Evolutionary conservation across 2,797 vertebrate genomes (phyloP), one percentile per base, ranked within the genome.

Genomic region (Cephalopachus bancanus): DNA sequence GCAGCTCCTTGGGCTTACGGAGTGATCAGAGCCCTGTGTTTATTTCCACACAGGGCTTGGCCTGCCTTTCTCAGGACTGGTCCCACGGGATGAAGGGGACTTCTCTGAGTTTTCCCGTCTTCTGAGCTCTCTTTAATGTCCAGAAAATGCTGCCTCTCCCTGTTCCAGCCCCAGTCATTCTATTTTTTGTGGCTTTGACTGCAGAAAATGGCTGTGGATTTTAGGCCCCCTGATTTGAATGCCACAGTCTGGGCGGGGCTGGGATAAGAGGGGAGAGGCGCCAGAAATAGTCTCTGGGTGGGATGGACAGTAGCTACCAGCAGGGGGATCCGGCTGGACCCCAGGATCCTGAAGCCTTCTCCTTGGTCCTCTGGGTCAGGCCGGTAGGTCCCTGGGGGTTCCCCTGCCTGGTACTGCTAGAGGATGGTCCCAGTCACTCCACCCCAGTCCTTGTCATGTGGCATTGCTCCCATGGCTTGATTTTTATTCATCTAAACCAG

Each of bases 171-270:
- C 49, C 20, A 72, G n/a, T 26, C 55, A 67, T 51, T 51, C 53
- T 22, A 44, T 57, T 67, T 83, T 93, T 78, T 49, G 74, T 81
- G 85, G 37, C 49, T 92, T 75, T 83, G 60, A 80, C n/a, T 78
- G 14, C 64, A 89, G 80, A 86, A 88, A 74, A n/a, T 33, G 79
- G n/a, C 55, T 69, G 44, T 1, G n/a, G 44, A 76, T 83, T 89
- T 85, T 22, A 72, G n/a, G 37, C 76, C 24, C 26, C 44, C 51
- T 55, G 57, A 71, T 55, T 10, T 37, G 30, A 81, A 87, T 33
- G 72, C 81, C 88, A 64, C 55, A 59, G 64, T 91, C 11, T 83
- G 59, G 83, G 60, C 1, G 24, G 76, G 62, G 44, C 16, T 30
- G 9, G n/a, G 37, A 24, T 28, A 0, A 24, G 62, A 64, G 5